phyloP scores from a whole-genome alignment of 2,888 invertebrate species.

The Caprella mutica region DNA sequence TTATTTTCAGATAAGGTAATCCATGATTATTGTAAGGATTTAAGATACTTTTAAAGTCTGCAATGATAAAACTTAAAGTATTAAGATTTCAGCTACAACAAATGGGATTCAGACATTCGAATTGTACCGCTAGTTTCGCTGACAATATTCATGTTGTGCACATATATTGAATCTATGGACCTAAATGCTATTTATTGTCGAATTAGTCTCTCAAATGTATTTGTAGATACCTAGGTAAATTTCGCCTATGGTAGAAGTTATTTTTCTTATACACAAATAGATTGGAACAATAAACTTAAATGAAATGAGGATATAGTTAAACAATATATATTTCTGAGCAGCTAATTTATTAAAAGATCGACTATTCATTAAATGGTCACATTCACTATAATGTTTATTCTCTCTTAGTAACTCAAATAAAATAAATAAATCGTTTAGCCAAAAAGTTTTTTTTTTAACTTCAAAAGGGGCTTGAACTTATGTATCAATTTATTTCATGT shows the following conservation, averaged over 20 bases:
- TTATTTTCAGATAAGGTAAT: background rate
- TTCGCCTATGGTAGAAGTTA: slow-evolving; percentile 11
- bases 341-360: background rate
- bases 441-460: no score
- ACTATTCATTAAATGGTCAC: background rate
- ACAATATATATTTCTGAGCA: background rate
- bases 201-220: slow-evolving; percentile 4
- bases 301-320: background rate
- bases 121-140: no score
- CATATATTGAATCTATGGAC: slow-evolving; percentile 1
- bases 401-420: background rate
- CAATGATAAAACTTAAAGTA: no score
- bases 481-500: no score
- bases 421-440: background rate
- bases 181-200: slow-evolving; percentile 5
- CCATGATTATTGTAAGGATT: background rate
- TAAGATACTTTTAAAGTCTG: background rate
- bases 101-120: no score
- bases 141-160: background rate
- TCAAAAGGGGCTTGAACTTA: no score
- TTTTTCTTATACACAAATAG: slow-evolving; percentile 9
- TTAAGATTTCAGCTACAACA: no score
- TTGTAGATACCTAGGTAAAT: slow-evolving; percentile 9
- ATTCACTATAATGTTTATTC: background rate
- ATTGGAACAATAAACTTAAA: no score